These are phyloP conservation scores for Lampris megalopsis DNA, from an alignment of 2,113 vertebrate genomes.

Conservation along the genomic window DNA sequence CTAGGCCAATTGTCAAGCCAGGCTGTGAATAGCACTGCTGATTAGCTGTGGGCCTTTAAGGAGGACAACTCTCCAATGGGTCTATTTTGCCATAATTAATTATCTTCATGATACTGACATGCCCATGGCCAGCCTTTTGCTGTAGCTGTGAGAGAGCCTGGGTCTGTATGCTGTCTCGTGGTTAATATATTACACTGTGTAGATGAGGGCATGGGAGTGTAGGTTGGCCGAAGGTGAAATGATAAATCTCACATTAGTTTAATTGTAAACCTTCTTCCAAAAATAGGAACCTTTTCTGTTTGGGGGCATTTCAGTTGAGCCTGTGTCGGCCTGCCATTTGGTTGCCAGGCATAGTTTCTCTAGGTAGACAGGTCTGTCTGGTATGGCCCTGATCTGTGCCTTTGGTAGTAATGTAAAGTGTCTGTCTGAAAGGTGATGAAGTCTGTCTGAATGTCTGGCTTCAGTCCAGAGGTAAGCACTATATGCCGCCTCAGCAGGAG, in stretches of 20 bases:
- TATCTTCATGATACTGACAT: constrained; percentile 61
- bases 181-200: constrained; percentile 30
- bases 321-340: background rate
- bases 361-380: constrained; percentile 22
- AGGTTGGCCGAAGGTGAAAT: constrained; percentile 31
- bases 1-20: constrained; percentile 69
- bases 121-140: constrained; percentile 35
- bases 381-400: background rate
- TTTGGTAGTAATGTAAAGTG: constrained; percentile 55
- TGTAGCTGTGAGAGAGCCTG: constrained; percentile 22
- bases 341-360: background rate
- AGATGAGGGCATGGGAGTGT: background rate
- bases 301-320: constrained; percentile 23
- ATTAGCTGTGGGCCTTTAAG: constrained; percentile 73
- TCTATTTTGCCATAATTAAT: constrained; percentile 75
- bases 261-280: constrained; percentile 39
- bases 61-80: constrained; percentile 71
- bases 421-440: constrained; percentile 60
- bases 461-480: constrained; percentile 32
- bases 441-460: constrained; percentile 45
- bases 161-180: constrained; percentile 27
- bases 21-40: constrained; percentile 58
- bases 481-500: constrained; percentile 60
- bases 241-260: constrained; percentile 45
- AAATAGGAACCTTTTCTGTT: constrained; percentile 28